Conservation (phyloP, 1,140 invertebrate genomes). For the Drosophila asahinai region DNA sequence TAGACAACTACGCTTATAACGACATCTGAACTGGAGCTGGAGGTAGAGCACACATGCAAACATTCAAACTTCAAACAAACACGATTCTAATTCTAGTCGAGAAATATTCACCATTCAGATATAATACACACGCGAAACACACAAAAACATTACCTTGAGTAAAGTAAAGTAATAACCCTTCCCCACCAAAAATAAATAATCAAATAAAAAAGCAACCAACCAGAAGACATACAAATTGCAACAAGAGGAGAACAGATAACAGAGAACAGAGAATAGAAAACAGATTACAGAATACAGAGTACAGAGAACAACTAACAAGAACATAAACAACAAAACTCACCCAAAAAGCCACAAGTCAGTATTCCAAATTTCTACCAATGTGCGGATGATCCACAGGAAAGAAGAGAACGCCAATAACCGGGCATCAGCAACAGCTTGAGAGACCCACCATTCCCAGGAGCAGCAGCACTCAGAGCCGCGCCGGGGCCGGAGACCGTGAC, state of each 20-base stretch:
- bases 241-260: neutral
- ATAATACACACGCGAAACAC: constrained; percentile 24
- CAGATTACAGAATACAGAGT: neutral
- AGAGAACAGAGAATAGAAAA: too few relatives aligned
- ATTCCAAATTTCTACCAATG: constrained; percentile 55
- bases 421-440: neutral
- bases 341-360: neutral
- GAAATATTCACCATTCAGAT: constrained; percentile 50
- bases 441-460: neutral
- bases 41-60: constrained; percentile 50
- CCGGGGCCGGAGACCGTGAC: constrained; percentile 1
- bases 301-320: neutral
- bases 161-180: constrained; percentile 3
- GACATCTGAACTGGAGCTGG: constrained; percentile 42
- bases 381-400: constrained; percentile 41
- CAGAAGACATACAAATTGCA: neutral
- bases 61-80: constrained; percentile 30
- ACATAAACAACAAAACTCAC: constrained; percentile 1
- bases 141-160: constrained; percentile 23
- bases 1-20: constrained; percentile 63
- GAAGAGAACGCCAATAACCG: neutral
- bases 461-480: neutral
- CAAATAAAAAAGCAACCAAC: constrained; percentile 7
- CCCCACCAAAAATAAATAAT: constrained; percentile 25
- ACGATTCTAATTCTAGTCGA: constrained; percentile 58